Evolutionary conservation across 2,888 invertebrate species (phyloP).

Genomic region (Brassicogethes aeneus): DNA sequence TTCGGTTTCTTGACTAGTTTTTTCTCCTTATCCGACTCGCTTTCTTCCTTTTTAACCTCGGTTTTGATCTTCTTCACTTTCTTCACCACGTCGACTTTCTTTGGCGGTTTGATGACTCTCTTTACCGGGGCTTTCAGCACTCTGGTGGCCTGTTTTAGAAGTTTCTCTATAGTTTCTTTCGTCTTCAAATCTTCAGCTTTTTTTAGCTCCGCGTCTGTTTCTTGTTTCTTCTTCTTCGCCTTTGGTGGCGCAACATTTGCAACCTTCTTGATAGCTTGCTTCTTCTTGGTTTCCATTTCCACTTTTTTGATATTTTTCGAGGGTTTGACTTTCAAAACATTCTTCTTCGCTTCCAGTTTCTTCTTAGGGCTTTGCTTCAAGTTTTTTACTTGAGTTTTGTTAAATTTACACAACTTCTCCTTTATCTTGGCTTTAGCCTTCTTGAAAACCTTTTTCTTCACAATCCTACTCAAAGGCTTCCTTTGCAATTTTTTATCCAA

Average conservation of each 20-base stretch:
- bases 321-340: constrained; percentile 5
- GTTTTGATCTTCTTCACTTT: constrained; percentile 5
- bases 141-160: constrained; percentile 21
- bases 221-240: constrained; percentile 29
- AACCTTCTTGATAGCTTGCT: constrained; percentile 7
- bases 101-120: constrained; percentile 10
- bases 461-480: not conserved
- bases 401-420: not conserved
- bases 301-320: constrained; percentile 8
- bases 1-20: constrained; percentile 10
- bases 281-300: constrained; percentile 8
- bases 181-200: constrained; percentile 21
- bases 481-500: not conserved
- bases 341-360: too few species aligned
- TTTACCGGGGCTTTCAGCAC: constrained; percentile 12
- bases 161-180: constrained; percentile 21
- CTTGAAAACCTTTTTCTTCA: not conserved
- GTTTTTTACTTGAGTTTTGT: constrained; percentile 24
- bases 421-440: constrained; percentile 3
- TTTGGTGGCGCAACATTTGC: constrained; percentile 26
- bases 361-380: too few species aligned
- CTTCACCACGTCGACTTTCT: constrained; percentile 2
- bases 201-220: too few species aligned
- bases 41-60: not conserved
- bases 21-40: not conserved